Percentiles rank a stretch among this genome's conserved stretches.
Evolutionary conservation across 2,113 vertebrate genomes (phyloP).

Genomic region (Anhinga rufa): DNA sequence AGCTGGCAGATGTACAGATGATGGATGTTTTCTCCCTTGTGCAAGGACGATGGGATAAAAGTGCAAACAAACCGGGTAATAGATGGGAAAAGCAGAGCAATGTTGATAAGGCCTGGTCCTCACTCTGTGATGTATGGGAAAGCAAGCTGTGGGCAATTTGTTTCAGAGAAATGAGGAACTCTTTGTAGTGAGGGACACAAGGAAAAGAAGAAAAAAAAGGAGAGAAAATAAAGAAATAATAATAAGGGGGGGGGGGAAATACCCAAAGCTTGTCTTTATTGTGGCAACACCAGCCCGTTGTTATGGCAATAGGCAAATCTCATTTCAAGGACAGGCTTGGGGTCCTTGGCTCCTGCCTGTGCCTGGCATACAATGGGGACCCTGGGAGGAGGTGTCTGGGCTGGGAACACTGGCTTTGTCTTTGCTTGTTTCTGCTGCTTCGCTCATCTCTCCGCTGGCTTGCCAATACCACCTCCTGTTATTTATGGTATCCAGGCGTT

Average conservation of each 20-base stretch:
- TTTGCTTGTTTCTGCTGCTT: background rate
- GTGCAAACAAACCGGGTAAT: constrained; percentile 95
- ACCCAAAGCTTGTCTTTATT: background rate
- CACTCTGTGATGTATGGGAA: constrained; percentile 89
- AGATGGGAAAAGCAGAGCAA: constrained; percentile 86
- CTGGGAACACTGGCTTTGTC: background rate
- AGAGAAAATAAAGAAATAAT: constrained; percentile 25
- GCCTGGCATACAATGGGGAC: background rate
- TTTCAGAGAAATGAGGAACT: constrained; percentile 88
- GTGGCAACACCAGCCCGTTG: background rate
- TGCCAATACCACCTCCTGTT: background rate
- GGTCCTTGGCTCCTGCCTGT: background rate
- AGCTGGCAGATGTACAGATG: constrained; percentile 81
- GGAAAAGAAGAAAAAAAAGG: background rate
- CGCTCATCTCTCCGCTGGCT: background rate
- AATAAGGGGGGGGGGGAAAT: background rate
- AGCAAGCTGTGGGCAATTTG: constrained; percentile 85
- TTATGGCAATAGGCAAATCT: background rate
- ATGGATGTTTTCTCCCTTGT: constrained; percentile 87
- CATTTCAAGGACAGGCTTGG: background rate
- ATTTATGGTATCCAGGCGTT: background rate
- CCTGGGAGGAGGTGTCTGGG: background rate
- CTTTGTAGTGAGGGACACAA: constrained; percentile 55
- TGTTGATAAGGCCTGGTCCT: constrained; percentile 81
- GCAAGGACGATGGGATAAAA: constrained; percentile 94